Percentiles rank a stretch among this genome's conserved stretches.
Conservation (phyloP, 2,888 invertebrate species). For the Drosophila fungiperda region DNA sequence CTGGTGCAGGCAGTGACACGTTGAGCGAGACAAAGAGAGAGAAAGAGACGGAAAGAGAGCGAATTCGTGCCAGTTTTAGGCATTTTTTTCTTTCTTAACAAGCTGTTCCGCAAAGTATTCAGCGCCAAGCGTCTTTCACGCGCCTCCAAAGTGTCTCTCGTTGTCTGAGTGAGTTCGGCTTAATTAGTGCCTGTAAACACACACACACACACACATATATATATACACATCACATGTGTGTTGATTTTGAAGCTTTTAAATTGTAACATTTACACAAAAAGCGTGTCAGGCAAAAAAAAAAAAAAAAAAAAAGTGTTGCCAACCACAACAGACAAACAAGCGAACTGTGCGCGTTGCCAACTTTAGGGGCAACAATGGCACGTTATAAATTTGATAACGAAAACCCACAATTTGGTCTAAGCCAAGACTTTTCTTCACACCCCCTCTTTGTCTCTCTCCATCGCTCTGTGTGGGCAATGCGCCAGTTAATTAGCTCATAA, state of each 20-base stretch:
- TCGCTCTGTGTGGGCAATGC: conserved; percentile 50
- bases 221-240: background rate
- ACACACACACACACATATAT: conserved; percentile 3
- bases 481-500: conserved; percentile 79
- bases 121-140: conserved; percentile 35
- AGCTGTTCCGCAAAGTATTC: conserved; percentile 52
- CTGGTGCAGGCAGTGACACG: conserved; percentile 20
- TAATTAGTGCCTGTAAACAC: conserved; percentile 60
- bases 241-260: conserved; percentile 9
- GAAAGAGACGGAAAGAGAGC: conserved; percentile 13
- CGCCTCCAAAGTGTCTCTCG: conserved; percentile 6
- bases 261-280: conserved; percentile 4
- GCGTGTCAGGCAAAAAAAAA: background rate
- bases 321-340: conserved; percentile 39
- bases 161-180: conserved; percentile 20
- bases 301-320: conserved; percentile 24
- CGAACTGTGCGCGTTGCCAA: conserved; percentile 34
- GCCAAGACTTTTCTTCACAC: background rate
- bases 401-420: conserved; percentile 16
- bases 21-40: conserved; percentile 2
- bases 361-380: conserved; percentile 22
- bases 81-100: conserved; percentile 55
- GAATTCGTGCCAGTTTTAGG: conserved; percentile 65
- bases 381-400: conserved; percentile 35
- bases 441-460: too few relatives aligned